A percentile compares a stretch with the other conserved stretches of the same genome.
Conservation (phyloP, 2,113 vertebrate genomes). For the Rhinolophus ferrumequinum region DNA sequence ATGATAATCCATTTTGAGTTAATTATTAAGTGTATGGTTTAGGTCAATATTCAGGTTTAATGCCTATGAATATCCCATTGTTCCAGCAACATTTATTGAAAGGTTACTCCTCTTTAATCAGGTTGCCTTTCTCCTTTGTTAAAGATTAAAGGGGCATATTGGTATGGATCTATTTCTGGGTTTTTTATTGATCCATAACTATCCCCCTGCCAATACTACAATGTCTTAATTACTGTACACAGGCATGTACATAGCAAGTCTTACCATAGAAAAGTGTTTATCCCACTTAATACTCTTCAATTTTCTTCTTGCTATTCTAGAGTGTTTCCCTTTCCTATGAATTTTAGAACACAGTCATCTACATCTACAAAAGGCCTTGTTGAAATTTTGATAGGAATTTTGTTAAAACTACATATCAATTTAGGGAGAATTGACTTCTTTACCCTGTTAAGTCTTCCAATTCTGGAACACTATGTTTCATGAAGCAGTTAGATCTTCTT, state of each 20-base stretch:
- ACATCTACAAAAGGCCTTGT: neutral
- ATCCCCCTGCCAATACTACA: neutral
- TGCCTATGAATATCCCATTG: too few species aligned
- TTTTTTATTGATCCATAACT: neutral
- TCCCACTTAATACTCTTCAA: neutral
- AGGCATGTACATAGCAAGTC: neutral
- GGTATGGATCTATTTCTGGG: too few species aligned
- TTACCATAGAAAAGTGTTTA: neutral
- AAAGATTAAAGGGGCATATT: neutral
- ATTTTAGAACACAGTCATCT: neutral
- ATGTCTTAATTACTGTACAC: neutral
- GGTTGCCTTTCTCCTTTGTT: neutral
- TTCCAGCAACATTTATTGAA: neutral
- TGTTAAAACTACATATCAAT: too few species aligned
- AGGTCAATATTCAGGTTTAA: neutral
- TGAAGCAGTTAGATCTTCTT: too few species aligned
- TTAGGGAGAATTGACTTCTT: too few species aligned
- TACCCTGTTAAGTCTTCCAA: too few species aligned
- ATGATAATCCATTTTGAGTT: neutral
- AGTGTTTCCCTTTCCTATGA: neutral
- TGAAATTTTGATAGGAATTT: neutral
- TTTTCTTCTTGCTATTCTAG: neutral
- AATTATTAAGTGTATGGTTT: neutral
- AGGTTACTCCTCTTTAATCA: neutral
- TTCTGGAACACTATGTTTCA: too few species aligned